phyloP scores from a whole-genome alignment of 2,888 invertebrate species.

The Tetrapedia diversipes region DNA sequence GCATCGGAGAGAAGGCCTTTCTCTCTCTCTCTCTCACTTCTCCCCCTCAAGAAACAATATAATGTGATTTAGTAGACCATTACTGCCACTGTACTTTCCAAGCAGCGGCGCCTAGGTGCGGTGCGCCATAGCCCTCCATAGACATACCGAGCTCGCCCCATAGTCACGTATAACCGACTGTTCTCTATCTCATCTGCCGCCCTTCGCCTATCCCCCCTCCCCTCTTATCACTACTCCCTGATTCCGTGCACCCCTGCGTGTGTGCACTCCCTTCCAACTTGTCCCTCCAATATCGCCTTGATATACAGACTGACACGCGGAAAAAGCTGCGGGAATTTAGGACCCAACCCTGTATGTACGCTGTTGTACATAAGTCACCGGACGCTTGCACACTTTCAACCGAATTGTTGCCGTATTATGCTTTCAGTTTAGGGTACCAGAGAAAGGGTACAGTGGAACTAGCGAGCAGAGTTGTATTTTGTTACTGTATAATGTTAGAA shows the following conservation, averaged over 20 bases:
- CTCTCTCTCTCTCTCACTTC: slow-evolving; percentile 39
- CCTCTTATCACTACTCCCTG: slow-evolving; percentile 24
- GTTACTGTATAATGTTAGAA: too few species aligned
- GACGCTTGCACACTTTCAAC: background rate
- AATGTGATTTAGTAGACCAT: slow-evolving; percentile 81
- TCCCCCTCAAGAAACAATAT: slow-evolving; percentile 80
- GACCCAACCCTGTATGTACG: too few species aligned
- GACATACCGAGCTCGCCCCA: slow-evolving; percentile 62
- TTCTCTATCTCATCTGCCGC: slow-evolving; percentile 67
- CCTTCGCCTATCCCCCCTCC: slow-evolving; percentile 21
- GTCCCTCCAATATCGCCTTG: slow-evolving; percentile 37
- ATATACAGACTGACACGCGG: slow-evolving; percentile 23
- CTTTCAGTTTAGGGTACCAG: background rate
- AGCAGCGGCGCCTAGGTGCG: slow-evolving; percentile 72
- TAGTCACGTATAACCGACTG: slow-evolving; percentile 72
- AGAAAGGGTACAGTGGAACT: too few species aligned
- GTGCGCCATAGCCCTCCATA: slow-evolving; percentile 69
- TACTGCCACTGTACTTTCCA: slow-evolving; percentile 79
- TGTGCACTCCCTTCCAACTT: background rate
- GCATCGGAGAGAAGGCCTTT: slow-evolving; percentile 50
- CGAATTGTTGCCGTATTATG: background rate
- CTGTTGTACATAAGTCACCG: too few species aligned
- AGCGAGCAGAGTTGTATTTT: too few species aligned
- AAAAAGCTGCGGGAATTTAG: slow-evolving; percentile 13
- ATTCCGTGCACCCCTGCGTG: background rate